Base-by-base conservation (phyloP, 2,797 vertebrate species). In the Loriculus beryllinus region DNA sequence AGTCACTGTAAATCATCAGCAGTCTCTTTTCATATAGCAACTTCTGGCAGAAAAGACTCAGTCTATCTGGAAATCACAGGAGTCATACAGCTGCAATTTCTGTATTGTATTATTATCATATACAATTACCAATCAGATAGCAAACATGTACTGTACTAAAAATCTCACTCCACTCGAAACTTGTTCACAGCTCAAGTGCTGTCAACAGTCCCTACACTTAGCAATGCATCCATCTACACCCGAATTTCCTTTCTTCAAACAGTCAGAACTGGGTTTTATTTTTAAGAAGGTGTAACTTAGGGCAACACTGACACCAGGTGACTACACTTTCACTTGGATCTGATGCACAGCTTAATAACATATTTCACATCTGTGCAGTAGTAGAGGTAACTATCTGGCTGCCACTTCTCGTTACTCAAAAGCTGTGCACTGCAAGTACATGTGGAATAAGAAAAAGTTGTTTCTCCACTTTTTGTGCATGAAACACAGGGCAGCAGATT, bases 401-500 rank as follows among this genome's bases (percentile, higher is more conserved):
- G 47, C 25, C 1, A 0, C 49, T 89, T 69, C 63, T 13, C 56
- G 15, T 3, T 14, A 9, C 1, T 7, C 37, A 39, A 47, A 80
- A 74, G 10, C 37, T 28, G 10, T 11, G 26, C 17, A 25, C 67
- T 29, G 31, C 72, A 60, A 75, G 75, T 31, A 40, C 20, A 33
- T 0, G 10, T 14, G 77, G 18, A 63, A 83, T 3, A 42, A n/a
- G 29, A 64, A 78, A 62, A 68, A 4, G 19, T 10, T 0, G 2
- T 43, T 82, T 74, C 35, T 9, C 49, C 1, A 1, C 17, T 65
- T 79, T 57, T 72, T 63, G 28, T n/a, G 13, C 49, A 42, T 26
- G 14, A 60, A 14, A 69, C 33, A 63, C 35, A 43, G 4, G 21
- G 15, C 26, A 82, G 49, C 29, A 76, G 45, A 81, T 5, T 11